Conservation (phyloP, 1,140 invertebrate genomes). For the Neodiprion fabricii region DNA sequence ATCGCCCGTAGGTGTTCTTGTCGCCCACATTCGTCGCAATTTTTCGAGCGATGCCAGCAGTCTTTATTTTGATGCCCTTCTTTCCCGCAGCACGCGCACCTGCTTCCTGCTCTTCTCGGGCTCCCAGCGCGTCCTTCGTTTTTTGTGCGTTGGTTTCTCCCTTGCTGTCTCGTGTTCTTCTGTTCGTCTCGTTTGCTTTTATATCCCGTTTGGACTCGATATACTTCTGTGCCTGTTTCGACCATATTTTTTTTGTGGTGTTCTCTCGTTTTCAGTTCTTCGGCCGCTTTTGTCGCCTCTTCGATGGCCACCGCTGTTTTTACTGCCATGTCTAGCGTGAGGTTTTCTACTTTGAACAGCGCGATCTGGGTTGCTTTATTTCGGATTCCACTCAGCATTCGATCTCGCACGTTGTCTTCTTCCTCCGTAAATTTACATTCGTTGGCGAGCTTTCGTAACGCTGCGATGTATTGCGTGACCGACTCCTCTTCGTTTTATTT, state of each 20-base stretch:
- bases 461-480: not conserved
- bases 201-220: not conserved
- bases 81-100: slow-evolving; percentile 10
- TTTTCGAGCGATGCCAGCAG: slow-evolving; percentile 11
- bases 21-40: slow-evolving; percentile 8
- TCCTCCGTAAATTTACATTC: not conserved
- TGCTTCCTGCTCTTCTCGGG: not conserved
- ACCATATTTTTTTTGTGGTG: not conserved
- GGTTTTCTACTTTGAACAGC: not conserved
- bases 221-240: slow-evolving; percentile 1
- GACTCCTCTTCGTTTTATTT: not conserved
- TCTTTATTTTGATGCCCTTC: slow-evolving; percentile 8
- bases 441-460: not conserved
- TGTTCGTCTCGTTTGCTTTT: not conserved
- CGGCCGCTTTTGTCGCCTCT: slow-evolving; percentile 7
- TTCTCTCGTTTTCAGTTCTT: not conserved
- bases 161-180: not conserved
- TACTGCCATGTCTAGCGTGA: not conserved
- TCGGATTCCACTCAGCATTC: not conserved
- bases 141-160: not conserved
- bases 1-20: slow-evolving; percentile 8
- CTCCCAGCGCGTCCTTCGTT: too few relatives aligned
- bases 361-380: not conserved
- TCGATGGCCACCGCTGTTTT: slow-evolving; percentile 8
- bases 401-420: not conserved